These are phyloP conservation scores for Syrista parreyssii DNA, from an alignment of 2,888 invertebrate species.

Conservation along the genomic window DNA sequence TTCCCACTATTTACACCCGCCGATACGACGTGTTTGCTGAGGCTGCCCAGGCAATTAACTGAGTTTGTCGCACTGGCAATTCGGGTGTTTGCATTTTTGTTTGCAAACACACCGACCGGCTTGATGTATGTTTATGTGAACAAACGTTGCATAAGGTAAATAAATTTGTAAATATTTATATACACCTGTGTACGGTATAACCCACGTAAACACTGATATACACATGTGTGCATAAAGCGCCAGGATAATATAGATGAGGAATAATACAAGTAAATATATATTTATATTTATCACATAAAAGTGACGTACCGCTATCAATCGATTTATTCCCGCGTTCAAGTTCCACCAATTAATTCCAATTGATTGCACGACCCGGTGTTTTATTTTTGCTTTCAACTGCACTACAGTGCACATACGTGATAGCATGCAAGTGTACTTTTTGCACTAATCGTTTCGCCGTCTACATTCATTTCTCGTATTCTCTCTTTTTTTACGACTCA, in stretches of 20 bases:
- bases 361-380: neutral
- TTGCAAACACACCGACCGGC: conserved; percentile 36
- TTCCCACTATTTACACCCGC: conserved; percentile 39
- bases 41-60: conserved; percentile 51
- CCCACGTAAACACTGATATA: neutral
- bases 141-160: conserved; percentile 49
- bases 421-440: neutral
- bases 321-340: neutral
- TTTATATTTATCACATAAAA: neutral
- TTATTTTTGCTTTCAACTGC: neutral
- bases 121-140: conserved; percentile 28
- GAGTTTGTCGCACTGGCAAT: conserved; percentile 30
- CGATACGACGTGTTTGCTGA: conserved; percentile 49
- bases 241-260: neutral
- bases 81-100: conserved; percentile 46
- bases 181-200: neutral
- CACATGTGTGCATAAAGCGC: neutral
- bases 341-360: neutral
- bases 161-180: conserved; percentile 25
- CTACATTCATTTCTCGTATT: neutral
- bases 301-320: neutral
- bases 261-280: neutral
- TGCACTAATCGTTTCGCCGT: neutral
- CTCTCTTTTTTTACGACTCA: neutral
- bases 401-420: neutral